A percentile compares a stretch with the other conserved stretches of the same genome.
Conservation (phyloP, 2,113 vertebrate genomes). For the Microtus ochrogaster region DNA sequence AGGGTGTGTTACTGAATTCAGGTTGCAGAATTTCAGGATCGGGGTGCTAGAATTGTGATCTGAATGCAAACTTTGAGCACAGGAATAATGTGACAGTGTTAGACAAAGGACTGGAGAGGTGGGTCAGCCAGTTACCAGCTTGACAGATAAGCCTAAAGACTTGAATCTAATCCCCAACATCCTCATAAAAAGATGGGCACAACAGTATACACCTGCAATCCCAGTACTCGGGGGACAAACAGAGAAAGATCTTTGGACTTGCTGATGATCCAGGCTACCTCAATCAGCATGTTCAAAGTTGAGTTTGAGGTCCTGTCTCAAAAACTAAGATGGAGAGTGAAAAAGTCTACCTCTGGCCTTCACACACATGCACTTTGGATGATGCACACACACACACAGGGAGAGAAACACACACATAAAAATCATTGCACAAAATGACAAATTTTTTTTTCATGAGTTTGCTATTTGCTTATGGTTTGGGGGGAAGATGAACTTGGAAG, state of each 20-base stretch:
- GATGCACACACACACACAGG: too few relatives aligned
- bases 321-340: background rate
- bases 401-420: background rate
- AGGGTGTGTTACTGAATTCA: background rate
- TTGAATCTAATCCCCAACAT: background rate
- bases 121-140: background rate
- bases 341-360: background rate
- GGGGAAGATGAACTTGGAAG: background rate
- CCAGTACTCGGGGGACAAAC: background rate
- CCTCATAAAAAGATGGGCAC: background rate
- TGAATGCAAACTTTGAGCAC: background rate
- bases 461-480: background rate
- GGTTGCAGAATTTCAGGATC: background rate
- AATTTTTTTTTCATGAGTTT: background rate
- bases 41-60: background rate
- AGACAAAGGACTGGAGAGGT: background rate
- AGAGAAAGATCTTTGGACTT: background rate
- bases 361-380: background rate
- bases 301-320: background rate
- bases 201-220: background rate
- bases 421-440: background rate
- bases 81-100: background rate
- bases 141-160: background rate
- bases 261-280: background rate
- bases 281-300: too few relatives aligned